These are phyloP conservation scores for Rhinoraja longicauda DNA, from an alignment of 2,797 vertebrate genomes.

Conservation along the genomic window DNA sequence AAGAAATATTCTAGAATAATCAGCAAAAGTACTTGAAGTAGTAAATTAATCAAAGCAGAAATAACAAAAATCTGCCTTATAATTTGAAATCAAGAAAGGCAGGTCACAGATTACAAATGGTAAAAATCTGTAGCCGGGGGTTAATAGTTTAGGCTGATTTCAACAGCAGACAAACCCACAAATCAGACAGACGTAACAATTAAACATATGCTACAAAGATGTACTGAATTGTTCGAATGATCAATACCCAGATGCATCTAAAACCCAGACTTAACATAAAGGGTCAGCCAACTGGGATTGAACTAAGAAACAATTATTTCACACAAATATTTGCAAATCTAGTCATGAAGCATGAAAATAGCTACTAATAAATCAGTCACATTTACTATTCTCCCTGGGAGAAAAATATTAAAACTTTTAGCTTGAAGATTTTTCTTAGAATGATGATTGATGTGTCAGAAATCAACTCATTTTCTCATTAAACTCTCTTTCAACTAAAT, in stretches of 20 bases:
- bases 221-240: too few relatives aligned
- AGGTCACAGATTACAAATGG: background rate
- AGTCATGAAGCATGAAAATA: background rate
- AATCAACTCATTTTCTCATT: too few relatives aligned
- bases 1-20: slow-evolving; percentile 79
- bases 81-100: background rate
- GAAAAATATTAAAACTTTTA: background rate
- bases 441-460: background rate
- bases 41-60: background rate
- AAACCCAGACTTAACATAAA: too few relatives aligned
- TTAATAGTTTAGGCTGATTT: background rate
- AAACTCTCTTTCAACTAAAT: background rate
- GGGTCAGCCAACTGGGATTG: too few relatives aligned
- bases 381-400: too few relatives aligned
- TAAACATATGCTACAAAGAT: too few relatives aligned
- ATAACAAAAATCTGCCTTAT: background rate
- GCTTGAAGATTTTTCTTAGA: background rate
- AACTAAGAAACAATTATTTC: too few relatives aligned
- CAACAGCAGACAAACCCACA: background rate
- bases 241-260: too few relatives aligned
- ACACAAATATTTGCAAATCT: too few relatives aligned
- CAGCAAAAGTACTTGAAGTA: background rate
- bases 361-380: background rate
- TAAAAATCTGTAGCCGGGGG: background rate
- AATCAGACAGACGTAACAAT: too few relatives aligned